Evolutionary conservation across 2,888 invertebrate genomes (phyloP), one percentile per base, ranked within the genome.

Genomic region (Antheraea assamensis): DNA sequence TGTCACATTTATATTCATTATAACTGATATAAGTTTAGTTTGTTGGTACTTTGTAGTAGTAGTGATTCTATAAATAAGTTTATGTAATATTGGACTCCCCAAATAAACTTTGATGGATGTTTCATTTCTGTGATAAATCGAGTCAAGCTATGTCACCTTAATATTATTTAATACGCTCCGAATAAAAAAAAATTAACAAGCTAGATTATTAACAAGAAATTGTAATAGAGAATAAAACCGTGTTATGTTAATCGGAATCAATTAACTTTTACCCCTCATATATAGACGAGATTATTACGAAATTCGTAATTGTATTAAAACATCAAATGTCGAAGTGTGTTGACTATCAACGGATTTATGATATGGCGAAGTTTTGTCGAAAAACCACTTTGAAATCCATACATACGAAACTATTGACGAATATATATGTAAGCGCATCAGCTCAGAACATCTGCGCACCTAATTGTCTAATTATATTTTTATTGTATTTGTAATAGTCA

Each of bases 271-370:
- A 64, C 30, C 30, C 24, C 10, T 64, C 17, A 30, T 27, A 47
- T 64, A 19, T 21, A 24, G 21, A 49, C 72, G 19, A 72, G 66
- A 49, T 72, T 72, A 49, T 35, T 71, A 15, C 15, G 58, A 55
- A 24, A 58, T 15, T 31, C n/a, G n/a, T n/a, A 21, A 24, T 64
- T 21, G 68, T 70, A 70, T 31, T 47, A 55, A 13, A 35, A 52
- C 5, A 68, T 42, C 24, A 10, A 55, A 35, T 27, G 58, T n/a
- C 2, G 27, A 58, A 72, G 70, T 73, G 58, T 70, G 58, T 55
- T 73, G 73, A 73, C 70, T 42, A 13, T 52, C 66, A 73, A 70
- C 73, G 35, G 72, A 31, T 68, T 42, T 73, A 17, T 55, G 58
- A 55, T 19, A 19, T 7, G 66, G 19, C n/a, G 49, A 31, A 13